Evolutionary conservation across 1,140 invertebrate genomes (phyloP).

Genomic region (Drosophila sulfurigaster): DNA sequence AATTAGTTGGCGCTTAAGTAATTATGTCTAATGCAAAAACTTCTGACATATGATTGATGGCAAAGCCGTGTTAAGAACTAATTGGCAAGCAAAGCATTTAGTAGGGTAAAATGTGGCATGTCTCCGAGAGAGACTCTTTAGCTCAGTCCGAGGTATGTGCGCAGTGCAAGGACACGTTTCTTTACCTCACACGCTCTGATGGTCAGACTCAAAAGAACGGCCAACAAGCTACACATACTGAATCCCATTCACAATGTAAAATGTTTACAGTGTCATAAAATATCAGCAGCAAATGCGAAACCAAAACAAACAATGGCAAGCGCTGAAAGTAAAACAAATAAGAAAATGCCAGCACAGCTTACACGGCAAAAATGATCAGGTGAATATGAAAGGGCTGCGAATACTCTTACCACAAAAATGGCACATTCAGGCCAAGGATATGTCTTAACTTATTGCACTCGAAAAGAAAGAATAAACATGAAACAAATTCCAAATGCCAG

Average conservation of each 20-base stretch:
- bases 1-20: slow-evolving; percentile 73
- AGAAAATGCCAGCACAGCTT: slow-evolving; percentile 34
- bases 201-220: slow-evolving; percentile 59
- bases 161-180: slow-evolving; percentile 53
- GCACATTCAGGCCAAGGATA: neutral
- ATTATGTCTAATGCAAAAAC: slow-evolving; percentile 57
- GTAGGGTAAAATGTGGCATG: neutral
- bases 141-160: neutral
- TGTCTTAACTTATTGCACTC: neutral
- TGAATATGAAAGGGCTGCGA: slow-evolving; percentile 5
- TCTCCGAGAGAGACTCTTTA: neutral
- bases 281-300: slow-evolving; percentile 73
- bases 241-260: slow-evolving; percentile 60
- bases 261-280: slow-evolving; percentile 82
- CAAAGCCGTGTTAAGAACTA: slow-evolving; percentile 19
- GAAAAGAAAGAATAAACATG: neutral
- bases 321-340: slow-evolving; percentile 45
- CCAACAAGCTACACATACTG: slow-evolving; percentile 27
- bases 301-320: slow-evolving; percentile 52
- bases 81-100: neutral
- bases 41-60: slow-evolving; percentile 53
- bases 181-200: slow-evolving; percentile 54
- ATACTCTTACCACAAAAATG: neutral
- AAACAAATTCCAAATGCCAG: no score
- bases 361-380: slow-evolving; percentile 33